Evolutionary conservation across 2,888 invertebrate species (phyloP).

Genomic region (Philaethria dido): DNA sequence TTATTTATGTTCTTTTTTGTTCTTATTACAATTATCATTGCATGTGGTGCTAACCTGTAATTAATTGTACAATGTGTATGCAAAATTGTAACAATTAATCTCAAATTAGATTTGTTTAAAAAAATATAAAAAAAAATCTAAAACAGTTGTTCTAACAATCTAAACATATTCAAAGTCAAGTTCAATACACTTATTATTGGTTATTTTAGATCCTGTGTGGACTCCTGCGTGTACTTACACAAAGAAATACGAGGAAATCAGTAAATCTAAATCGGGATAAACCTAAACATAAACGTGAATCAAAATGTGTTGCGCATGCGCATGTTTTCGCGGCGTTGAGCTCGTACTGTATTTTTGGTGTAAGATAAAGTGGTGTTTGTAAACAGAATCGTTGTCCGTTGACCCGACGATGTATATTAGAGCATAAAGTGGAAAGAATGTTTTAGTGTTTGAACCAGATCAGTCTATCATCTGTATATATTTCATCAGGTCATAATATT

Average conservation of each 20-base stretch:
- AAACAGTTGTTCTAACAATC: background rate
- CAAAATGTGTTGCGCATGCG: constrained; percentile 6
- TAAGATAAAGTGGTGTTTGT: constrained; percentile 26
- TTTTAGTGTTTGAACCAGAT: no score
- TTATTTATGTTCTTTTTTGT: no score
- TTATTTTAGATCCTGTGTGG: background rate
- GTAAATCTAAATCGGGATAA: constrained; percentile 8
- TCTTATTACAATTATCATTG: no score
- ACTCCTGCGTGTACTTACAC: background rate
- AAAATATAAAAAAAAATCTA: no score
- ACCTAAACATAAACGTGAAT: constrained; percentile 8
- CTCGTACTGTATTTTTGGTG: constrained; percentile 34
- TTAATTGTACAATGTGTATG: no score
- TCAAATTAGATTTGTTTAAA: no score
- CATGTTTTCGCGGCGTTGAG: constrained; percentile 31
- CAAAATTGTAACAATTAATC: no score
- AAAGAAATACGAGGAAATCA: background rate
- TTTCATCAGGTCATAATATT: no score
- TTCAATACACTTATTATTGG: background rate
- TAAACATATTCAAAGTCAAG: constrained; percentile 9
- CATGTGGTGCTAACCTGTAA: no score
- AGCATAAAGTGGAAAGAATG: no score
- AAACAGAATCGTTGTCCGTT: constrained; percentile 35
- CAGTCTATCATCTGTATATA: no score
- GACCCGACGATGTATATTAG: constrained; percentile 3